These are phyloP conservation scores for Shargacucullia verbasci DNA, from an alignment of 2,888 invertebrate species.

Conservation along the genomic window DNA sequence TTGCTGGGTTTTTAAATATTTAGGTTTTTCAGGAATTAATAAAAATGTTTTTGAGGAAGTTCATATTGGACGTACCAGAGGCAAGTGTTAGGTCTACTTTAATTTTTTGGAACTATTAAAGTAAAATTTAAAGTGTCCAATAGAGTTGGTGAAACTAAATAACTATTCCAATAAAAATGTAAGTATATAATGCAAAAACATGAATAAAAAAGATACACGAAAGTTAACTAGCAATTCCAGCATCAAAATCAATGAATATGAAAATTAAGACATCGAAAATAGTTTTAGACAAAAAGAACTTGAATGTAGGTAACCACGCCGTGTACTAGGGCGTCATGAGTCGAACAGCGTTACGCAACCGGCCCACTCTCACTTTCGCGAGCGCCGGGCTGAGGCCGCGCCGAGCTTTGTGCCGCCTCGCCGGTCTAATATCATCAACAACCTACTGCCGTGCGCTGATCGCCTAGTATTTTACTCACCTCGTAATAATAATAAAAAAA, in stretches of 20 bases:
- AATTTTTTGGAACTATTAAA: too few relatives aligned
- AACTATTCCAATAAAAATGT: too few relatives aligned
- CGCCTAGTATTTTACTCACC: slow-evolving; percentile 67
- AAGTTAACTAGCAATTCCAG: slow-evolving; percentile 4
- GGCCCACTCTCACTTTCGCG: slow-evolving; percentile 87
- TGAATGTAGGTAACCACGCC: slow-evolving; percentile 64
- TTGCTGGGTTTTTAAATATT: slow-evolving; percentile 9
- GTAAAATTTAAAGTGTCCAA: too few relatives aligned
- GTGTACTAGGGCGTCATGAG: slow-evolving; percentile 78
- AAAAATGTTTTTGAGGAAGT: too few relatives aligned
- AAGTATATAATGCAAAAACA: too few relatives aligned
- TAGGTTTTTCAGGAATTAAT: background rate
- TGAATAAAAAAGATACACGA: background rate
- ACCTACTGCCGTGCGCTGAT: slow-evolving; percentile 66
- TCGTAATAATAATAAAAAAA: slow-evolving; percentile 58
- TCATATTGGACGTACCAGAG: background rate
- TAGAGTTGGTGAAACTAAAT: slow-evolving; percentile 5
- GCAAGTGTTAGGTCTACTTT: too few relatives aligned
- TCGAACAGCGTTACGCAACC: slow-evolving; percentile 79
- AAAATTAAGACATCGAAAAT: slow-evolving; percentile 40
- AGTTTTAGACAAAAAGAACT: slow-evolving; percentile 55
- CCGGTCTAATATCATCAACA: slow-evolving; percentile 71
- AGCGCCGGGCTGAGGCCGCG: slow-evolving; percentile 68
- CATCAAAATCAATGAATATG: slow-evolving; percentile 15
- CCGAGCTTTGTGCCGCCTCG: slow-evolving; percentile 68